These are phyloP conservation scores for Pantherophis vulpinus DNA, from an alignment of 2,797 vertebrate species.

Conservation along the genomic window DNA sequence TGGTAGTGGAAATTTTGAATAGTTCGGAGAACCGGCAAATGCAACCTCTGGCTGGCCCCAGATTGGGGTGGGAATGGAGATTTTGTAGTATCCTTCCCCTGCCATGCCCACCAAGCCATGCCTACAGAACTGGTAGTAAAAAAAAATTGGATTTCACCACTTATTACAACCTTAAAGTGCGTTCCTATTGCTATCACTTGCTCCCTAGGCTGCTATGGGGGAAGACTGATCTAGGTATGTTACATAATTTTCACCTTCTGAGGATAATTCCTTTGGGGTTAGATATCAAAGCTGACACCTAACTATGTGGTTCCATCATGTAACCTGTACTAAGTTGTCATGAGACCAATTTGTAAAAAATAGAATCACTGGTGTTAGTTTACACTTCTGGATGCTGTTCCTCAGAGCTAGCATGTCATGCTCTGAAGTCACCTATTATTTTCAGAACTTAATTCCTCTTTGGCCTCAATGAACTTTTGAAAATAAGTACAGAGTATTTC, in stretches of 20 bases:
- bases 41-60: no score
- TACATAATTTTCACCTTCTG: constrained; percentile 50
- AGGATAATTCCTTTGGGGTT: constrained; percentile 38
- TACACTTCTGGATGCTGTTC: constrained; percentile 41
- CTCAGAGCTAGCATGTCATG: constrained; percentile 19
- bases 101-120: no score
- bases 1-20: no score
- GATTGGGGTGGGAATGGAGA: no score
- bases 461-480: constrained; percentile 33
- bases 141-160: no score
- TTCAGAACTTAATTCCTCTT: constrained; percentile 49
- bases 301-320: constrained; percentile 19
- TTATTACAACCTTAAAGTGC: background rate
- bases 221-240: constrained; percentile 33
- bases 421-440: constrained; percentile 64
- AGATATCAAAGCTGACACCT: constrained; percentile 42
- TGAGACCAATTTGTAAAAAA: constrained; percentile 51
- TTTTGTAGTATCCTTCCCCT: no score
- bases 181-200: background rate
- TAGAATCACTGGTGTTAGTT: constrained; percentile 47
- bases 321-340: constrained; percentile 46
- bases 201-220: background rate
- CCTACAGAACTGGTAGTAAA: no score
- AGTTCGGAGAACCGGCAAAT: no score
- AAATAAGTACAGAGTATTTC: constrained; percentile 8